Percentiles rank a stretch among this genome's conserved stretches.
These are phyloP conservation scores for Thamnophis elegans DNA, from an alignment of 2,797 vertebrate genomes.

Conservation along the genomic window DNA sequence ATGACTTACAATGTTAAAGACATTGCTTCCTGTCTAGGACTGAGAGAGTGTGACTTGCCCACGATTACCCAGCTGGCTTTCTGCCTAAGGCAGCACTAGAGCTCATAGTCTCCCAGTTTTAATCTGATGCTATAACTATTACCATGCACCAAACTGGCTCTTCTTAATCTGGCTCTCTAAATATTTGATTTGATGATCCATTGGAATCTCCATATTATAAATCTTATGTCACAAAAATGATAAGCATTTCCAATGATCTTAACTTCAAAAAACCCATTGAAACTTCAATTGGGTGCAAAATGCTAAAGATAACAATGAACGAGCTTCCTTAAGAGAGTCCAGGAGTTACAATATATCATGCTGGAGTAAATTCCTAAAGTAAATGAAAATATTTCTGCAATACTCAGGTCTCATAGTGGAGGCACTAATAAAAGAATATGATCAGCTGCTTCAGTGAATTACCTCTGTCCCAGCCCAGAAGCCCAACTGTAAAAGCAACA, in stretches of 20 bases:
- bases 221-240: not conserved
- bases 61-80: not conserved
- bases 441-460: not conserved
- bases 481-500: not conserved
- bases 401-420: not conserved
- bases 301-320: not conserved
- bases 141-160: not conserved
- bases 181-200: not conserved
- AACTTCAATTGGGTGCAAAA: not conserved
- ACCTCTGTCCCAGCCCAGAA: not conserved
- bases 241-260: not conserved
- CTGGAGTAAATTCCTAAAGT: not conserved
- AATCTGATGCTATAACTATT: not conserved
- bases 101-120: not conserved
- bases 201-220: not conserved
- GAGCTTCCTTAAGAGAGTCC: not conserved
- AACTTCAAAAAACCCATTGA: not conserved
- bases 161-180: not conserved
- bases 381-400: not conserved
- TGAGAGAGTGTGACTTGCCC: not conserved
- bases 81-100: not conserved
- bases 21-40: not conserved
- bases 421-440: not conserved
- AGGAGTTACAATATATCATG: not conserved
- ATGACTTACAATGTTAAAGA: not conserved